A percentile compares a stretch with the other conserved stretches of the same genome.
Evolutionary conservation across 2,888 invertebrate genomes (phyloP).

Genomic region (Exephanes ischioxanthus): DNA sequence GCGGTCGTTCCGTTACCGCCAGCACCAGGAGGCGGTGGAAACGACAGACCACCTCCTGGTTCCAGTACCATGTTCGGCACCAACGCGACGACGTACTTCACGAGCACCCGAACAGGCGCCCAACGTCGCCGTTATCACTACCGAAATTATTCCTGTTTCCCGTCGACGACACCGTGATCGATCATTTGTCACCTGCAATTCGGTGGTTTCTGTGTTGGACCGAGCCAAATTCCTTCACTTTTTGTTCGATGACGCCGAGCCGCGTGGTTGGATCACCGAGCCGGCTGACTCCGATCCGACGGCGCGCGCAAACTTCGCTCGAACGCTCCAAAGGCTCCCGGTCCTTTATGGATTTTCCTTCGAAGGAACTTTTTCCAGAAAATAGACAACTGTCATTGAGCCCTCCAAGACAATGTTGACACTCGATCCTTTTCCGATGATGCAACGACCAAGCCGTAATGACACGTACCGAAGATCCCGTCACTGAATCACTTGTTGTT

Average conservation of each 20-base stretch:
- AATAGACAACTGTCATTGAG: conserved; percentile 8
- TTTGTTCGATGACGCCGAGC: background rate
- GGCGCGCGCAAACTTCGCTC: conserved; percentile 44
- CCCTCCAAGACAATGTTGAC: background rate
- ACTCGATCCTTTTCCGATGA: background rate
- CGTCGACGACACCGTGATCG: conserved; percentile 13
- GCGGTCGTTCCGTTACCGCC: conserved; percentile 78
- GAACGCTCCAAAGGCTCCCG: background rate
- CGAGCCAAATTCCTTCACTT: conserved; percentile 14
- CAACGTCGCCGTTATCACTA: conserved; percentile 23
- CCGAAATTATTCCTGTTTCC: conserved; percentile 43
- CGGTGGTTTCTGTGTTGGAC: background rate
- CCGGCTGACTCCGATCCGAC: conserved; percentile 62
- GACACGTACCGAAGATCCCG: conserved; percentile 1
- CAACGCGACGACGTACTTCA: conserved; percentile 77
- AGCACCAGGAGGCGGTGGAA: conserved; percentile 84
- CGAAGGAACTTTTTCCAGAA: background rate
- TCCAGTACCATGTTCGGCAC: conserved; percentile 84
- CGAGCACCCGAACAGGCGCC: conserved; percentile 60
- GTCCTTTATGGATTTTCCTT: background rate
- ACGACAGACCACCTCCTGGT: conserved; percentile 84
- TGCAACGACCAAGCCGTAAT: background rate
- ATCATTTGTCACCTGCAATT: conserved; percentile 38
- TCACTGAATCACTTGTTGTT: conserved; percentile 37
- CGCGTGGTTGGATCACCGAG: conserved; percentile 9